A percentile compares a stretch with the other conserved stretches of the same genome.
These are phyloP conservation scores for Lophius piscatorius DNA, from an alignment of 2,113 vertebrate species.

Conservation along the genomic window DNA sequence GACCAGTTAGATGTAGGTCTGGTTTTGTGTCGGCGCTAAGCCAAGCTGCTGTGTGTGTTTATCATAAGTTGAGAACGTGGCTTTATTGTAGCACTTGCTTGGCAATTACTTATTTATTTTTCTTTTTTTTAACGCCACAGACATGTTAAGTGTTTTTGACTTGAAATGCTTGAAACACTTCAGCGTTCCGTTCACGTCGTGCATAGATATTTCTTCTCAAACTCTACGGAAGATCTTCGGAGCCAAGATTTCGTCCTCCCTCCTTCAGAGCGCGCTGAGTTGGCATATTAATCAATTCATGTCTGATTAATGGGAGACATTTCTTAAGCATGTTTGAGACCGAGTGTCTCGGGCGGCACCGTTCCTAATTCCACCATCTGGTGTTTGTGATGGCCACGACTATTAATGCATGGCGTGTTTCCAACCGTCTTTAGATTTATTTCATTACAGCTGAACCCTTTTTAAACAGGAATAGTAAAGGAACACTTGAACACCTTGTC, in stretches of 20 bases:
- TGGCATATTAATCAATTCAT: too few relatives aligned
- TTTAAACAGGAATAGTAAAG: background rate
- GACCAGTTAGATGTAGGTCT: constrained; percentile 79
- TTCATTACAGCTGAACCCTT: background rate
- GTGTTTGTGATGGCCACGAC: too few relatives aligned
- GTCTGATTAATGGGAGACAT: constrained; percentile 5
- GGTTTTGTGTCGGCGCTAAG: constrained; percentile 38
- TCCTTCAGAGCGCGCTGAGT: background rate
- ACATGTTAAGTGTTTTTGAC: constrained; percentile 18
- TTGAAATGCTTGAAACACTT: background rate
- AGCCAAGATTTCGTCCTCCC: background rate
- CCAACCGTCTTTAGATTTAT: constrained; percentile 2
- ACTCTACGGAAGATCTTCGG: too few relatives aligned
- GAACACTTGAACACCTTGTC: background rate
- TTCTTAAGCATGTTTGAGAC: background rate
- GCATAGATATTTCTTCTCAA: background rate
- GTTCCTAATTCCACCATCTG: too few relatives aligned
- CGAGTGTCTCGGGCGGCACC: constrained; percentile 1
- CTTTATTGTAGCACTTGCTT: constrained; percentile 34
- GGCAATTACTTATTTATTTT: constrained; percentile 6
- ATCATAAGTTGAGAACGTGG: constrained; percentile 16
- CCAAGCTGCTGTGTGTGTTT: constrained; percentile 29
- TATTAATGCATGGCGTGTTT: constrained; percentile 4
- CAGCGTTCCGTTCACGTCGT: background rate
- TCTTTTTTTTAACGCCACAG: constrained; percentile 26